Conservation (phyloP, 92 coral and sea anemone species). For the Galaxea fascicularis region DNA sequence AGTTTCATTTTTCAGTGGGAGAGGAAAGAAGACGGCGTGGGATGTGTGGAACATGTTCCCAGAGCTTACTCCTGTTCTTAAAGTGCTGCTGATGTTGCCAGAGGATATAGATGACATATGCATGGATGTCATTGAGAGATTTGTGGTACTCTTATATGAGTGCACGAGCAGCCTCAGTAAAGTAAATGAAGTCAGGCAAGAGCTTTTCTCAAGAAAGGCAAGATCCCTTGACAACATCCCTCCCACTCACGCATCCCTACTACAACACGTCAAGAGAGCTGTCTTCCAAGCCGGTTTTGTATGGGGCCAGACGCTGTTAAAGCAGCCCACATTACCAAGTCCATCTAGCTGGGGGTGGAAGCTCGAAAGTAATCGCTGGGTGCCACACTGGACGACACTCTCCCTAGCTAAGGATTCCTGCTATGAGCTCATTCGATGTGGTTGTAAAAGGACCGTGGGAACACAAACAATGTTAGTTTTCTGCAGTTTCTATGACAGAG, state of each 20-base stretch:
- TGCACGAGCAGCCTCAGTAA: constrained; percentile 19
- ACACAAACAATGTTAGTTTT: no score
- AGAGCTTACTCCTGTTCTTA: constrained; percentile 43
- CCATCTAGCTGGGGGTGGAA: constrained; percentile 52
- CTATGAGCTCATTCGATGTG: constrained; percentile 55
- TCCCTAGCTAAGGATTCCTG: constrained; percentile 61
- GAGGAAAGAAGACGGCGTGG: constrained; percentile 43
- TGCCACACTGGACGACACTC: constrained; percentile 55
- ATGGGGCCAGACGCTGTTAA: constrained; percentile 60
- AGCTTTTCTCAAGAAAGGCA: constrained; percentile 60
- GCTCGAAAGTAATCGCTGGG: constrained; percentile 28
- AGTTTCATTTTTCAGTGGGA: constrained; percentile 66
- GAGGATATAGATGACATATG: neutral
- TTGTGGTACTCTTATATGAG: constrained; percentile 34
- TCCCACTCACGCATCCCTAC: constrained; percentile 61
- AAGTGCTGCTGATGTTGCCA: neutral
- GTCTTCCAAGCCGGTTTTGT: constrained; percentile 54
- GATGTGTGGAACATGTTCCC: constrained; percentile 45
- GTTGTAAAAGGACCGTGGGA: no score
- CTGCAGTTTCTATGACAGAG: no score
- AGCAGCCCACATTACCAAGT: constrained; percentile 39
- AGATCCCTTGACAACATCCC: constrained; percentile 64
- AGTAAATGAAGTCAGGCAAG: constrained; percentile 49
- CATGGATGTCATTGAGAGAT: constrained; percentile 27
- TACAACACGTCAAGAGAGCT: constrained; percentile 59